Evolutionary conservation across 2,113 vertebrate genomes (phyloP).

Genomic region (Bucco capensis): DNA sequence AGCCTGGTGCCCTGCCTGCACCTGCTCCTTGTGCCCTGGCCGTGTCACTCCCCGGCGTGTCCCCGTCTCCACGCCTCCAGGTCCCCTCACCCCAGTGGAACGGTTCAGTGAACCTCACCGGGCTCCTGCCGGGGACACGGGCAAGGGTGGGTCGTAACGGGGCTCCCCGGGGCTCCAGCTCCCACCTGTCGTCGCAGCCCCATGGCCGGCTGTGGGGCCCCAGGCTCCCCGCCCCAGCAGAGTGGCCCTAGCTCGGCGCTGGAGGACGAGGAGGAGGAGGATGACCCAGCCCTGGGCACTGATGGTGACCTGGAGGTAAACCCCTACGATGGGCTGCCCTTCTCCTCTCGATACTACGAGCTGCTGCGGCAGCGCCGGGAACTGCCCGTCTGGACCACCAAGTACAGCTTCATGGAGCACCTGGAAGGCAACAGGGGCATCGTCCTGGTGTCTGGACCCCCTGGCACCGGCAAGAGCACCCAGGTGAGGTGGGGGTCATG

Average conservation of each 20-base stretch:
- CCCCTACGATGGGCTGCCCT: constrained; percentile 92
- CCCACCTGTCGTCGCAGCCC: background rate
- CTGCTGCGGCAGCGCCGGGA: constrained; percentile 80
- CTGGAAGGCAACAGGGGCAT: constrained; percentile 80
- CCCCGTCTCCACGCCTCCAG: too few relatives aligned
- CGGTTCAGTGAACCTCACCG: background rate
- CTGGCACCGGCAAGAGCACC: constrained; percentile 89
- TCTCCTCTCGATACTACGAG: constrained; percentile 89
- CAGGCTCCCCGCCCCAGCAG: background rate
- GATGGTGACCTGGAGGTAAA: constrained; percentile 86
- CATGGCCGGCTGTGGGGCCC: background rate
- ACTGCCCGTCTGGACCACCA: constrained; percentile 83
- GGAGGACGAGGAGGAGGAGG: background rate
- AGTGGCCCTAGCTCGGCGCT: background rate
- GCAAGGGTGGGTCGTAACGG: too few relatives aligned
- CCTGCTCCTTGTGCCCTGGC: too few relatives aligned
- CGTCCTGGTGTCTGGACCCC: constrained; percentile 83
- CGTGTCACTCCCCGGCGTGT: too few relatives aligned
- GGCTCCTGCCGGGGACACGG: background rate
- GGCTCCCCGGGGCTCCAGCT: background rate
- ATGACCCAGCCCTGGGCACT: constrained; percentile 45
- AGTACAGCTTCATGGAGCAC: constrained; percentile 82
- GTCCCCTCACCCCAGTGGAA: background rate
- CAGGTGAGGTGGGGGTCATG: constrained; percentile 72
- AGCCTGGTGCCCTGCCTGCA: background rate